phyloP scores from a whole-genome alignment of 2,888 invertebrate species.

The Dynastes grantii region DNA sequence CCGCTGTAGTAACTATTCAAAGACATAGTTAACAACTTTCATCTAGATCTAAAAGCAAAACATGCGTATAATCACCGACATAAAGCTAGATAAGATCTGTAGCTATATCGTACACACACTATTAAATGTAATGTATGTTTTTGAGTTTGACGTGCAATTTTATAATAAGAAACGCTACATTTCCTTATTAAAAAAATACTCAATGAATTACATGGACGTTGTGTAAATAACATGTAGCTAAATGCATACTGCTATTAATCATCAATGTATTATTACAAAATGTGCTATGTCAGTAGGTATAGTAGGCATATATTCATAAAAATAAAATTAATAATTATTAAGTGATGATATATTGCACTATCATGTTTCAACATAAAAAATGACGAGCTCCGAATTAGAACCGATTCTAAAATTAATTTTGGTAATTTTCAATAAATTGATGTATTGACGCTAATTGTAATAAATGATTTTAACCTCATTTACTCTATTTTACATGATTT shows the following conservation, averaged over 20 bases:
- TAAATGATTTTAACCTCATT: constrained; percentile 34
- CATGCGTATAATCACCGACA: constrained; percentile 43
- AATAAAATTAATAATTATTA: constrained; percentile 28
- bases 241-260: constrained; percentile 16
- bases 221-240: background rate
- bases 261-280: background rate
- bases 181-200: background rate
- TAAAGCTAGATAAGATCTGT: constrained; percentile 25
- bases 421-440: constrained; percentile 36
- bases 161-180: background rate
- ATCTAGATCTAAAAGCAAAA: constrained; percentile 27
- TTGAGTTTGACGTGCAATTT: too few relatives aligned
- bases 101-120: constrained; percentile 1
- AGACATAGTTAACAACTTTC: constrained; percentile 13
- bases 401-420: constrained; percentile 35
- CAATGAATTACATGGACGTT: background rate
- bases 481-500: constrained; percentile 10
- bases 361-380: constrained; percentile 24
- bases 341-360: constrained; percentile 14
- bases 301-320: background rate
- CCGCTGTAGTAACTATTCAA: background rate
- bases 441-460: constrained; percentile 31
- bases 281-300: constrained; percentile 5
- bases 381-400: constrained; percentile 4
- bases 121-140: constrained; percentile 9